Percentiles rank a stretch among this genome's conserved stretches.
phyloP scores from a whole-genome alignment of 2,113 vertebrate species.

The Microcebus jonahi region DNA sequence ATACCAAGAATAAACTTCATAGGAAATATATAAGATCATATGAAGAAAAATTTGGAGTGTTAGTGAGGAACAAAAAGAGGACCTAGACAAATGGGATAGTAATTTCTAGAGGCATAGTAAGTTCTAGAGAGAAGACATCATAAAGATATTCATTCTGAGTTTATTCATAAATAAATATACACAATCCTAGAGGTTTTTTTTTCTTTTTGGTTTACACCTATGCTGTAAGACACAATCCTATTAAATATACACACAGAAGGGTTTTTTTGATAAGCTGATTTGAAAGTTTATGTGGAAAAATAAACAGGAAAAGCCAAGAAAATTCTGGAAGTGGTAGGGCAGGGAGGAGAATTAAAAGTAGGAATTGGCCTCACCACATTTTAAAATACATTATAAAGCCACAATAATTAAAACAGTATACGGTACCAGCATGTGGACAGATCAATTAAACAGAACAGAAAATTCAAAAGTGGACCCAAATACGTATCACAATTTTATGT shows the following conservation, averaged over 20 bases:
- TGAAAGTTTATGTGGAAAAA: conserved; percentile 40
- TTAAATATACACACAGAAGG: not conserved
- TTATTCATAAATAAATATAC: not conserved
- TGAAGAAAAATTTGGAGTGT: not conserved
- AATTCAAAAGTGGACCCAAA: conserved; percentile 1
- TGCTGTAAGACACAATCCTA: not conserved
- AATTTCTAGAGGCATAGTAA: not conserved
- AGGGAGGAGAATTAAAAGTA: not conserved
- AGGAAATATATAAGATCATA: not conserved
- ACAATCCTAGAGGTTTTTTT: too few relatives aligned
- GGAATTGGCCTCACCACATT: not conserved
- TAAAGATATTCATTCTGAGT: not conserved
- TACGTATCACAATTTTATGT: not conserved
- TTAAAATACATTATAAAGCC: not conserved
- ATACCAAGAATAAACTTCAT: not conserved
- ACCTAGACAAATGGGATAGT: not conserved
- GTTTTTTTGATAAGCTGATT: not conserved
- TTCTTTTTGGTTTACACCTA: too few relatives aligned
- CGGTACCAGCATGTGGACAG: not conserved
- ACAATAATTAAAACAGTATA: not conserved
- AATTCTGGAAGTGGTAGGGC: not conserved
- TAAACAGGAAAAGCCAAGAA: not conserved
- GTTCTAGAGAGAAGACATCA: not conserved
- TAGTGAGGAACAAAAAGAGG: not conserved
- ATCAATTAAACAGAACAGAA: conserved; percentile 1